A percentile compares a stretch with the other conserved stretches of the same genome.
phyloP scores from a whole-genome alignment of 2,113 vertebrate species.

The Tachysurus fulvidraco region DNA sequence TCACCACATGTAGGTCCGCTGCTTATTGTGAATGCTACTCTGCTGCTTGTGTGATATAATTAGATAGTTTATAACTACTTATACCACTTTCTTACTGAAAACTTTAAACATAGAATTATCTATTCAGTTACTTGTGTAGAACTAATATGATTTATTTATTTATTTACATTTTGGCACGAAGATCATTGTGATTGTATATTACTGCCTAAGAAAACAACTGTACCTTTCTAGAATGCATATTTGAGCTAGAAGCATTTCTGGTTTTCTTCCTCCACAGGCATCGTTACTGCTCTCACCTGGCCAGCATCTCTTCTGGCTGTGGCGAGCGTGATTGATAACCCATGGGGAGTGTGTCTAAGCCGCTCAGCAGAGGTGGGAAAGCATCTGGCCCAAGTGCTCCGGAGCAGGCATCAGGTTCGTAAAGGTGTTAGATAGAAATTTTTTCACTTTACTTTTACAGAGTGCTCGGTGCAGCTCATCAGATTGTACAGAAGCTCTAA shows the following conservation, averaged over 20 bases:
- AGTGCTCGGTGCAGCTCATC: neutral
- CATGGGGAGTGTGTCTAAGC: slow-evolving; percentile 94
- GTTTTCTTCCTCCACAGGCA: slow-evolving; percentile 70
- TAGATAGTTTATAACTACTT: too few relatives aligned
- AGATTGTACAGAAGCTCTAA: neutral
- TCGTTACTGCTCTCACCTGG: slow-evolving; percentile 89
- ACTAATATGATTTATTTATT: too few relatives aligned
- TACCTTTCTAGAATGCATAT: too few relatives aligned
- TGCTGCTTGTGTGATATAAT: too few relatives aligned
- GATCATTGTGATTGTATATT: too few relatives aligned
- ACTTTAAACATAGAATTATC: too few relatives aligned
- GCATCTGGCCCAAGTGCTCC: slow-evolving; percentile 89
- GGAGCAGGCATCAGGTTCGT: slow-evolving; percentile 86
- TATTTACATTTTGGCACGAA: too few relatives aligned
- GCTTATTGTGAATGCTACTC: too few relatives aligned
- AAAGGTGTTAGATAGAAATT: slow-evolving; percentile 16
- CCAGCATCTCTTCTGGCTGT: slow-evolving; percentile 85
- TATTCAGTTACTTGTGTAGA: too few relatives aligned
- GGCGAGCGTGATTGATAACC: slow-evolving; percentile 92
- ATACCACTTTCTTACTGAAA: too few relatives aligned
- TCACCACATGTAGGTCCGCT: too few relatives aligned
- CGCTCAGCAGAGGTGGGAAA: slow-evolving; percentile 93
- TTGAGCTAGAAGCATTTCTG: neutral
- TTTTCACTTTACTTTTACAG: neutral
- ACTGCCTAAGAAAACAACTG: too few relatives aligned